phyloP scores from a whole-genome alignment of 2,113 vertebrate species.

The Colossoma macropomum region DNA sequence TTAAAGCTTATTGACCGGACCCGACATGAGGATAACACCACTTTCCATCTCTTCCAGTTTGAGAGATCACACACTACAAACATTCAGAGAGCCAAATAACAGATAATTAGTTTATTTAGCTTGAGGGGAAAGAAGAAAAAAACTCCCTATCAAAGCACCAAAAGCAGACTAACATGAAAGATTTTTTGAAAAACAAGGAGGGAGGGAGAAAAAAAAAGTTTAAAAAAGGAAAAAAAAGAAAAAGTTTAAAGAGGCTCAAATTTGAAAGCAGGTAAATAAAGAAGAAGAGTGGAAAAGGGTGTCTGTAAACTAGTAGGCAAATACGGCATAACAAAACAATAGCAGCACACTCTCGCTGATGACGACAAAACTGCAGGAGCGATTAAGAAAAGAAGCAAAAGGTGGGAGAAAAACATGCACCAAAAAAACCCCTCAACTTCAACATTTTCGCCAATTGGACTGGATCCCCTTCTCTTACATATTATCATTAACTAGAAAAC shows the following conservation, averaged over 20 bases:
- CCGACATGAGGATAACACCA: background rate
- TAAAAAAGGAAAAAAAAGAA: constrained; percentile 40
- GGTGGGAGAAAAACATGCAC: no score
- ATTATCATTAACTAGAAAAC: no score
- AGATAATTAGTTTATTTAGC: constrained; percentile 62
- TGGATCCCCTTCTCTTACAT: no score
- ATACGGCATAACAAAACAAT: background rate
- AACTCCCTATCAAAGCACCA: constrained; percentile 51
- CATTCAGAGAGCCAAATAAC: background rate
- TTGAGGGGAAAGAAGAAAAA: constrained; percentile 37
- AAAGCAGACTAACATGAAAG: constrained; percentile 15
- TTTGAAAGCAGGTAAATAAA: constrained; percentile 41
- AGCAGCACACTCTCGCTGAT: background rate
- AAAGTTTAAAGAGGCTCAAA: constrained; percentile 35
- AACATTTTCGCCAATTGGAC: no score
- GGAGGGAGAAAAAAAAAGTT: constrained; percentile 16
- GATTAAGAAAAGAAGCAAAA: background rate
- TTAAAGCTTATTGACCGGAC: background rate
- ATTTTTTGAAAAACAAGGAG: constrained; percentile 22
- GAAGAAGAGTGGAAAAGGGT: constrained; percentile 49
- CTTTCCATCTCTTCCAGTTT: background rate
- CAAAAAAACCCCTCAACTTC: no score
- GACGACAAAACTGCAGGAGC: constrained; percentile 43
- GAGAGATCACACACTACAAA: background rate
- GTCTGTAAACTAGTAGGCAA: background rate